These are phyloP conservation scores for Melitaea cinxia DNA, from an alignment of 1,140 invertebrate genomes.

Conservation along the genomic window DNA sequence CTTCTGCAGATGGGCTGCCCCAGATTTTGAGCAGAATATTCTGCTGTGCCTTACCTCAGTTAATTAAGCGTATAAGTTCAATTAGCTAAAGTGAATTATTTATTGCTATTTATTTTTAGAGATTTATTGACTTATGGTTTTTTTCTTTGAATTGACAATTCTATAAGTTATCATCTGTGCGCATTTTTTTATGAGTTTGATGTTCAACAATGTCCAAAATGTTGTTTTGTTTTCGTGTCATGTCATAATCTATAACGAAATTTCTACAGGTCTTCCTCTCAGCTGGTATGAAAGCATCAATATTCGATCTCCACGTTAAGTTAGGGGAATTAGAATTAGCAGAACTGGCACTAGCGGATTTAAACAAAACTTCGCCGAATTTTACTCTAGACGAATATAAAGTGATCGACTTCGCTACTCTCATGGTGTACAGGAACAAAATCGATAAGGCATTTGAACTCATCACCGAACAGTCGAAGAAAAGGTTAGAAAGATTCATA, in stretches of 20 bases:
- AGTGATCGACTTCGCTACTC: slow-evolving; percentile 80
- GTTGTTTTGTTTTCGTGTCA: neutral
- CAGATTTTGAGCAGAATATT: no score
- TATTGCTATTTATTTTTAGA: no score
- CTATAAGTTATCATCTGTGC: no score
- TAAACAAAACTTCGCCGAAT: slow-evolving; percentile 67
- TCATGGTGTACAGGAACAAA: slow-evolving; percentile 77
- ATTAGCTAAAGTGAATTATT: no score
- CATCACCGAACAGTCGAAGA: slow-evolving; percentile 66
- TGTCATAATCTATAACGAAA: neutral
- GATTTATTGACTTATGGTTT: no score
- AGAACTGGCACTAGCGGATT: slow-evolving; percentile 65
- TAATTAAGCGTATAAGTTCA: no score
- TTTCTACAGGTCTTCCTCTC: slow-evolving; percentile 72
- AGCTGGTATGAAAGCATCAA: slow-evolving; percentile 80
- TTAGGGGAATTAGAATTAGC: slow-evolving; percentile 77
- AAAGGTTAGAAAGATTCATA: slow-evolving; percentile 52
- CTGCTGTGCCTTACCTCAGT: no score
- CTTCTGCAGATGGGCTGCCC: no score
- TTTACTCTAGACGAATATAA: slow-evolving; percentile 83
- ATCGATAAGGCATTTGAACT: slow-evolving; percentile 75
- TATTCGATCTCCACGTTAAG: slow-evolving; percentile 81
- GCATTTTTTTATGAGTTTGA: no score
- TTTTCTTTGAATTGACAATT: no score
- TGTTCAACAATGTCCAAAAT: no score